These are phyloP conservation scores for Heptranchias perlo DNA, from an alignment of 2,113 vertebrate species.

Conservation along the genomic window DNA sequence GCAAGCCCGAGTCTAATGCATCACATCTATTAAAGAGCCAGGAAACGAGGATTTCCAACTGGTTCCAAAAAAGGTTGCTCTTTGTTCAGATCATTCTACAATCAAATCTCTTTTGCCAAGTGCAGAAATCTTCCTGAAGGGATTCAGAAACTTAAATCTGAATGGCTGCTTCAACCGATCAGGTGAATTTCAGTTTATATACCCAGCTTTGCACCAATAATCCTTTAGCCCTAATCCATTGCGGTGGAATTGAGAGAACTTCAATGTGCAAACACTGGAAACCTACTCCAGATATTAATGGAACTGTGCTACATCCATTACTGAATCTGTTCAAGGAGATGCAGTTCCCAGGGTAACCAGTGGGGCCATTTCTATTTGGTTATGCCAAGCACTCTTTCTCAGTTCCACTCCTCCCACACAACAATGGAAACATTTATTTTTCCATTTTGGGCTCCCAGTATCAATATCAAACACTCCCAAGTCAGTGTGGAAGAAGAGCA, in stretches of 20 bases:
- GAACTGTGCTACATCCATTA: background rate
- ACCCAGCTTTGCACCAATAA: background rate
- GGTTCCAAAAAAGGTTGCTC: background rate
- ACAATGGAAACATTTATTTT: background rate
- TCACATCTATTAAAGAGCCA: background rate
- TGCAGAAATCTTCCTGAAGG: background rate
- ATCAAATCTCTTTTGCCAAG: background rate
- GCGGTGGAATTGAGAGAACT: background rate
- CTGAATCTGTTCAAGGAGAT: background rate
- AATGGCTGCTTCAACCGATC: background rate
- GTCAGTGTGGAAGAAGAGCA: background rate
- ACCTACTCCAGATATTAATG: background rate
- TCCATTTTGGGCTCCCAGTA: background rate
- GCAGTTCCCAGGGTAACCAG: background rate
- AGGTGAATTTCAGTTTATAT: background rate
- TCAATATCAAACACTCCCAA: background rate
- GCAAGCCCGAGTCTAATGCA: background rate
- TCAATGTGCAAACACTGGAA: background rate
- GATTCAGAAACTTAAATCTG: constrained; percentile 23
- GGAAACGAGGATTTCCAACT: background rate
- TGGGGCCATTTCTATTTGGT: background rate
- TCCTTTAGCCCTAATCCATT: background rate
- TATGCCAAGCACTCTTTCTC: background rate
- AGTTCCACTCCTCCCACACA: background rate
- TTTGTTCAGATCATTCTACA: background rate